Evolutionary conservation across 2,113 vertebrate species (phyloP).

Genomic region (Trematomus loennbergii): DNA sequence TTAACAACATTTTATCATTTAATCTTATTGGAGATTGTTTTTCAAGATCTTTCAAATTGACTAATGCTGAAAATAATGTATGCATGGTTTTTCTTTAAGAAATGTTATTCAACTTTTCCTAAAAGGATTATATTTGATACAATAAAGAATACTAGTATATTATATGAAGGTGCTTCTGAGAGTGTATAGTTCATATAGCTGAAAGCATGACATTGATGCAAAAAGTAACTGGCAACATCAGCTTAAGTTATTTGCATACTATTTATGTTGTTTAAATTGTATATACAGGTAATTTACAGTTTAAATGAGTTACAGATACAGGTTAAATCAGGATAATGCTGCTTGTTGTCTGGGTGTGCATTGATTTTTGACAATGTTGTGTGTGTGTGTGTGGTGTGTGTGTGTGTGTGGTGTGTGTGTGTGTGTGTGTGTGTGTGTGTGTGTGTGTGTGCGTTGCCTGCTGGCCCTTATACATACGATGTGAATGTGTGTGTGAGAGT

Average conservation of each 20-base stretch:
- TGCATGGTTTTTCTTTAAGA: no score
- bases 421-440: background rate
- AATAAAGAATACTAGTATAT: background rate
- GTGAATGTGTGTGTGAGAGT: background rate
- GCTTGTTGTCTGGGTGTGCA: background rate
- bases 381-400: background rate
- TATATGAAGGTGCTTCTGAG: background rate
- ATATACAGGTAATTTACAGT: constrained; percentile 7
- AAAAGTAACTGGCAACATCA: background rate
- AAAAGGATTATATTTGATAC: background rate
- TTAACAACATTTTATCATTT: background rate
- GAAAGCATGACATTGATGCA: background rate
- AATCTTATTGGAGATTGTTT: background rate
- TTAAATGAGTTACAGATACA: background rate
- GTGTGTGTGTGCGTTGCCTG: no score
- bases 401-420: constrained; percentile 5
- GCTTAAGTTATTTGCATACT: background rate
- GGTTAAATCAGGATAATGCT: constrained; percentile 15
- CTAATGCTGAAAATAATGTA: no score
- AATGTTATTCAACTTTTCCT: no score
- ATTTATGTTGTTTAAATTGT: background rate
- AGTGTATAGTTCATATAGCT: background rate
- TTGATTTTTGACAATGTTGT: background rate
- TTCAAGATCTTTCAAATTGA: background rate
- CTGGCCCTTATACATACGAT: no score